A percentile compares a stretch with the other conserved stretches of the same genome.
Conservation (phyloP, 2,888 invertebrate species). For the Lottia gigantea region DNA sequence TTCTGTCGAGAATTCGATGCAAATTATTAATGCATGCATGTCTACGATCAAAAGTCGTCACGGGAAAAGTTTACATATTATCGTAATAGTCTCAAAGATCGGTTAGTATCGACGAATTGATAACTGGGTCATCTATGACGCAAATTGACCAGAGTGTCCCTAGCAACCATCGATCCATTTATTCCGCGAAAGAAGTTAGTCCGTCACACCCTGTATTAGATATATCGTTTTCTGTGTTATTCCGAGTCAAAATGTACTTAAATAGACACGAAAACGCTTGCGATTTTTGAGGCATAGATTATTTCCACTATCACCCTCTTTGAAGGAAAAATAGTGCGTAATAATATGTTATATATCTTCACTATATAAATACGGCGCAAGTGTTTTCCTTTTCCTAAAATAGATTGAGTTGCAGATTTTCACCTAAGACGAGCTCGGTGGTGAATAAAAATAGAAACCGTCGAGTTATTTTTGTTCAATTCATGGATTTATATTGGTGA, state of each 20-base stretch:
- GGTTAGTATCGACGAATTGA: conserved; percentile 13
- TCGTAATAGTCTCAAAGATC: conserved; percentile 9
- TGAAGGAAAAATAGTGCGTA: not conserved
- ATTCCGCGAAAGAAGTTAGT: conserved; percentile 28
- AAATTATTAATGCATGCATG: not conserved
- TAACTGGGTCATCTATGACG: conserved; percentile 39
- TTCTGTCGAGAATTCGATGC: not conserved
- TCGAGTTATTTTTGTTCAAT: conserved; percentile 53
- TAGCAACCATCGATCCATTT: conserved; percentile 30
- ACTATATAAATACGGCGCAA: conserved; percentile 23
- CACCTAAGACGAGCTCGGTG: conserved; percentile 43
- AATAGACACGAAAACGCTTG: no score
- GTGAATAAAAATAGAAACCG: conserved; percentile 56
- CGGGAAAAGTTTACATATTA: conserved; percentile 3
- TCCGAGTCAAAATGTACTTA: no score
- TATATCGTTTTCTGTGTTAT: not conserved
- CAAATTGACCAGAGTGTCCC: conserved; percentile 34
- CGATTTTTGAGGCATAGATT: no score
- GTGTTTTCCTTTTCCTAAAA: conserved; percentile 52
- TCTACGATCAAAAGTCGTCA: not conserved
- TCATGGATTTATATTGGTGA: conserved; percentile 44
- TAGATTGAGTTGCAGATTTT: conserved; percentile 48
- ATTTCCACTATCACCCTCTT: not conserved
- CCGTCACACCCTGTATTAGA: not conserved
- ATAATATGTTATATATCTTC: not conserved